Conservation (phyloP, 2,113 vertebrate species). For the Sclerurus mexicanus region DNA sequence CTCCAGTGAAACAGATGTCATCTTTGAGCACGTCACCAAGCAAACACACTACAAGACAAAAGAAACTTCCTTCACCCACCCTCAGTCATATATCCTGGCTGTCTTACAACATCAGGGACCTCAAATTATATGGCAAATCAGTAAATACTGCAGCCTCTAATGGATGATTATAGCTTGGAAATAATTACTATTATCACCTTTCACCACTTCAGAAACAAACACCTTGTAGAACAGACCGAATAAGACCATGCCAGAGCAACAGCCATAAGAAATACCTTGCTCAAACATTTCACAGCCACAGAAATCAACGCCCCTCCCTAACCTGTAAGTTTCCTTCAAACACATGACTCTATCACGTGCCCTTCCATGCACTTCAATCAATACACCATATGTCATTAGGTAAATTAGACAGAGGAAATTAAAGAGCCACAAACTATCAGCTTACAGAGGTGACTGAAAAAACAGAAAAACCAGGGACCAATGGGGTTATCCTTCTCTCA, state of each 20-base stretch:
- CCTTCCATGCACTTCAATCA: neutral
- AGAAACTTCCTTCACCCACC: neutral
- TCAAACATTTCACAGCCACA: neutral
- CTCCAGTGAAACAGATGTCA: neutral
- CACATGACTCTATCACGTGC: neutral
- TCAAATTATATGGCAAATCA: conserved; percentile 28
- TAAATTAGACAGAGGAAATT: neutral
- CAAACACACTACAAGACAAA: neutral
- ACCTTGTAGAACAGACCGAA: neutral
- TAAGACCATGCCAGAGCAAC: neutral
- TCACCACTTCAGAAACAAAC: neutral
- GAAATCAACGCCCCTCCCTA: neutral
- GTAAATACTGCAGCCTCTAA: conserved; percentile 19
- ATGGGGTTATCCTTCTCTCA: neutral
- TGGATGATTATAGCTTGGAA: neutral
- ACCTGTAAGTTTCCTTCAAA: neutral
- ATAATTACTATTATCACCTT: conserved; percentile 26
- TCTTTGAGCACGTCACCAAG: neutral
- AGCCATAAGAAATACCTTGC: neutral
- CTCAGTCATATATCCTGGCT: neutral
- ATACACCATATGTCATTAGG: neutral
- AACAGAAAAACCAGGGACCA: neutral
- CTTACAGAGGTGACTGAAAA: neutral
- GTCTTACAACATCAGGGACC: neutral
- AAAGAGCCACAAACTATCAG: neutral